Percentiles rank a stretch among this genome's conserved stretches.
Conservation (phyloP, 2,888 invertebrate species). For the Agrotis clavis region DNA sequence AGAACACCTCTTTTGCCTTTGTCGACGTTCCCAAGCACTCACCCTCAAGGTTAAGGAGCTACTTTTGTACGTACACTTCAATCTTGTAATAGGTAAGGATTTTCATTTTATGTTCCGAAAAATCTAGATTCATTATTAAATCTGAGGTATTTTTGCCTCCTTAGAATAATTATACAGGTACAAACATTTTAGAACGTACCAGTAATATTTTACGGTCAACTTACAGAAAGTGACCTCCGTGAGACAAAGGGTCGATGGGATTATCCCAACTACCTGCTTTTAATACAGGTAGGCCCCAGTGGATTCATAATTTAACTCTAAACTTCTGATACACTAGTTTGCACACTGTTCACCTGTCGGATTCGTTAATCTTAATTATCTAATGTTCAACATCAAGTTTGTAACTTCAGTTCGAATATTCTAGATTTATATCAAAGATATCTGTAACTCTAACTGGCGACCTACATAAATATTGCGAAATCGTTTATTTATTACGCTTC, state of each 20-base stretch:
- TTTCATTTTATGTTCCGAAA: conserved; percentile 24
- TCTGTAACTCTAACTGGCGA: background rate
- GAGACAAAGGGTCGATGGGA: conserved; percentile 74
- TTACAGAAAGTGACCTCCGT: conserved; percentile 73
- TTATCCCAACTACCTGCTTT: conserved; percentile 78
- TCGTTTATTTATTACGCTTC: conserved; percentile 9
- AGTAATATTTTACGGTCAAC: conserved; percentile 75
- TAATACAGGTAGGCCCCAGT: conserved; percentile 74
- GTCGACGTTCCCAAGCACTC: conserved; percentile 26
- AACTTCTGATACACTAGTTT: conserved; percentile 68
- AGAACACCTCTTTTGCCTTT: conserved; percentile 27
- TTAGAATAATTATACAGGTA: conserved; percentile 27
- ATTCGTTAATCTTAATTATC: conserved; percentile 63
- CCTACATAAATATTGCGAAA: conserved; percentile 11
- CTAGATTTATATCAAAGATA: conserved; percentile 17
- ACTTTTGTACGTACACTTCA: conserved; percentile 25
- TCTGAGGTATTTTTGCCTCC: conserved; percentile 14
- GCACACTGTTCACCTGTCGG: conserved; percentile 63
- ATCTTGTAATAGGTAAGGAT: conserved; percentile 22
- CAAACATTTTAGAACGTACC: conserved; percentile 22
- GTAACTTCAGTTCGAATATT: conserved; percentile 14
- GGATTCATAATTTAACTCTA: conserved; percentile 78
- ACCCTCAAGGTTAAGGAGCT: conserved; percentile 26
- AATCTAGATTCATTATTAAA: conserved; percentile 4
- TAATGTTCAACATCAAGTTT: conserved; percentile 26